Percentiles rank a stretch among this genome's conserved stretches.
These are phyloP conservation scores for Mizuhopecten yessoensis DNA, from an alignment of 1,140 invertebrate species.

Conservation along the genomic window DNA sequence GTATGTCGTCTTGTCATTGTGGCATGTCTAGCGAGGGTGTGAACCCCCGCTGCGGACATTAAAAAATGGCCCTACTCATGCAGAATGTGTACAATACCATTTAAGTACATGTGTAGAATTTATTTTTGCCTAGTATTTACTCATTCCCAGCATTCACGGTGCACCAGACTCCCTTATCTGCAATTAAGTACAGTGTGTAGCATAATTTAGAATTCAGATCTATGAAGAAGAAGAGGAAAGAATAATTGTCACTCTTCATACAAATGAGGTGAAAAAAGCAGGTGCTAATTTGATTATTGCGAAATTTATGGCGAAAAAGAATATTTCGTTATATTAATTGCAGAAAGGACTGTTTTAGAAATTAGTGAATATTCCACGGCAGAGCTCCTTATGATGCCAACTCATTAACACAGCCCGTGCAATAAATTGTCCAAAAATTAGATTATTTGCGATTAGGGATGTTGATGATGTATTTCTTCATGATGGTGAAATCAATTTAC, in stretches of 20 bases:
- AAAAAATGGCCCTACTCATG: background rate
- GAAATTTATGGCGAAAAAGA: constrained; percentile 54
- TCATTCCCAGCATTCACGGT: background rate
- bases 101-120: background rate
- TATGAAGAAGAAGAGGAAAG: constrained; percentile 24
- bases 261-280: constrained; percentile 49
- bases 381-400: constrained; percentile 44
- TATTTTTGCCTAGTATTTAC: background rate
- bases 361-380: background rate
- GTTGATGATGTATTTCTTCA: constrained; percentile 39
- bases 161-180: background rate
- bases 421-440: constrained; percentile 59
- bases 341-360: constrained; percentile 41
- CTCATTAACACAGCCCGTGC: constrained; percentile 48
- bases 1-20: background rate
- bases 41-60: background rate
- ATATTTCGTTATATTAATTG: constrained; percentile 57
- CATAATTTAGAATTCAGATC: constrained; percentile 10
- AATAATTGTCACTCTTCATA: background rate
- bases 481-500: constrained; percentile 34
- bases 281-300: constrained; percentile 57
- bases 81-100: background rate
- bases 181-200: constrained; percentile 1
- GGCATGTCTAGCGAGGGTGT: background rate
- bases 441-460: constrained; percentile 53